These are phyloP conservation scores for Oryctolagus cuniculus DNA, from an alignment of 2,113 vertebrate species.

Conservation along the genomic window mOryCun1.1 NC_091434.1:128801001-128801500, in stretches of 20 bases:
- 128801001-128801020: background rate
- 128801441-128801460: accelerated
- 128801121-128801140: background rate
- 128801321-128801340: background rate
- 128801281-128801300: background rate
- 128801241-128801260: background rate
- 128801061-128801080: background rate
- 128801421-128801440: no score
- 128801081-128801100: background rate
- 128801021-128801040: background rate
- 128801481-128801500: background rate
- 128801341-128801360: background rate
- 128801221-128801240: background rate
- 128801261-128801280: accelerated
- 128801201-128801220: no score
- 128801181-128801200: no score
- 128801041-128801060: background rate
- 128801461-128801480: background rate
- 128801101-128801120: background rate
- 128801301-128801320: accelerated
- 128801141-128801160: background rate
- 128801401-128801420: background rate
- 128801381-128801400: background rate
- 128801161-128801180: background rate
- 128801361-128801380: accelerated